A percentile compares a stretch with the other conserved stretches of the same genome.
These are phyloP conservation scores for Epicampocera succincta DNA, from an alignment of 2,888 invertebrate species.

Conservation along the genomic window DNA sequence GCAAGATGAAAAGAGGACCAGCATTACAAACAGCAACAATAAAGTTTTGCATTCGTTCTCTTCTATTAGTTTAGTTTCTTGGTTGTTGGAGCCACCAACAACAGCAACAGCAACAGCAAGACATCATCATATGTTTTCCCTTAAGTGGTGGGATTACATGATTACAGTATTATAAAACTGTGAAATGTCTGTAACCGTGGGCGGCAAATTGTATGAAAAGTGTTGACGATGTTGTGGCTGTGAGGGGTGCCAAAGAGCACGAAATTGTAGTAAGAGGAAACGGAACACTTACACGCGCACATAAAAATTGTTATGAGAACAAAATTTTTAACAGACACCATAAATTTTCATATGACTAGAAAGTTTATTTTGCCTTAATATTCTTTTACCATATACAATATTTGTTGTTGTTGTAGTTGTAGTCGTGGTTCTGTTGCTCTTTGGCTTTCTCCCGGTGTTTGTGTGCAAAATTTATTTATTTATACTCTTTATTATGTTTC, in stretches of 20 bases:
- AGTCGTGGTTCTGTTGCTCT: constrained; percentile 63
- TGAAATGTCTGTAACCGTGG: constrained; percentile 68
- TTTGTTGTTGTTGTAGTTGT: constrained; percentile 6
- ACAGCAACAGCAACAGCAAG: constrained; percentile 35
- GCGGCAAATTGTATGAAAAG: constrained; percentile 47
- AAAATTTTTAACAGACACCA: constrained; percentile 69
- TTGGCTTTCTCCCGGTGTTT: constrained; percentile 42
- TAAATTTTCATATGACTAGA: constrained; percentile 69
- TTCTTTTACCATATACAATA: constrained; percentile 12
- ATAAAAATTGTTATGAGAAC: constrained; percentile 60
- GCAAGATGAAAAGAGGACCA: constrained; percentile 4
- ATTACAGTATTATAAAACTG: constrained; percentile 67
- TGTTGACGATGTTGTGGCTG: constrained; percentile 17
- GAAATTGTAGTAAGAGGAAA: not conserved
- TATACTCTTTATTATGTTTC: constrained; percentile 58
- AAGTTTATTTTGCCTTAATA: constrained; percentile 59
- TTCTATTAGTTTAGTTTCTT: constrained; percentile 22
- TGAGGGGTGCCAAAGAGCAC: not conserved
- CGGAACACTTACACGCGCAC: constrained; percentile 23
- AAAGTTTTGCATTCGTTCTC: constrained; percentile 32
- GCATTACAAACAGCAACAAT: constrained; percentile 2
- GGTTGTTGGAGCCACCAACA: constrained; percentile 31
- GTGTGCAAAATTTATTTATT: not conserved
- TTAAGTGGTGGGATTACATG: constrained; percentile 70
- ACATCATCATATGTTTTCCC: constrained; percentile 70